Base-by-base conservation (phyloP, 92 coral and sea anemone genomes). In the Micromussa lordhowensis region DNA sequence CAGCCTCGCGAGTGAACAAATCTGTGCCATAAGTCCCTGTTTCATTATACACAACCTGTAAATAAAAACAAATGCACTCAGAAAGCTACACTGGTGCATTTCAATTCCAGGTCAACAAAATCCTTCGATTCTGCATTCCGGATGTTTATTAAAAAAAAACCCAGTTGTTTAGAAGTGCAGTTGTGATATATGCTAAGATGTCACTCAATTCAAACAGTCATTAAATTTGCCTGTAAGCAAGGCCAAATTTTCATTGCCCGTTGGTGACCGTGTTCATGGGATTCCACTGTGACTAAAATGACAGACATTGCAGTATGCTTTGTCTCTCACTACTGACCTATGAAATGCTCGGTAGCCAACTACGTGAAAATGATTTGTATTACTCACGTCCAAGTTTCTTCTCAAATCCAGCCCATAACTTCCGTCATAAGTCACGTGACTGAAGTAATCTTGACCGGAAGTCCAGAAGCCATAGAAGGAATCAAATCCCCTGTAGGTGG, bases 391-490 rank as follows among this genome's bases (percentile, higher is more conserved):
- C 92, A 97, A 58, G 70, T 97, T 89, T 89, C 94, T 89, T 64
- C 99, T 82, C 86, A 97, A 92, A 82, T 97, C 99, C 76, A 97
- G 92, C 70, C 99, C 99, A 66, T 95, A 96, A 84, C 95, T 93
- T 58, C 93, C 98, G 78, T 97, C 98, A 80, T 97, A 84, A 36
- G 99, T 90, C 92, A 97, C 99, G 91, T 96, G 99, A 84, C 92
- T 96, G 68, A 87, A 97, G 92, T 97, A 97, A 79, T 97, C 99
- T 88, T 97, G 96, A 24, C 95, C 93, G 71, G 98, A 91, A 29
- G 98, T 93, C 98, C 96, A 97, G 93, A 96, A 97, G 68, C 99
- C 99, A 81, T 91, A 97, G 91, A 94, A 95, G 61, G 99, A 97
- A 76, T 97, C 99, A 30, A 97, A 97, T 2, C 99, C 99, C 44